Evolutionary conservation across 2,888 invertebrate genomes (phyloP).

Genomic region (Ganaspis brasiliensis): DNA sequence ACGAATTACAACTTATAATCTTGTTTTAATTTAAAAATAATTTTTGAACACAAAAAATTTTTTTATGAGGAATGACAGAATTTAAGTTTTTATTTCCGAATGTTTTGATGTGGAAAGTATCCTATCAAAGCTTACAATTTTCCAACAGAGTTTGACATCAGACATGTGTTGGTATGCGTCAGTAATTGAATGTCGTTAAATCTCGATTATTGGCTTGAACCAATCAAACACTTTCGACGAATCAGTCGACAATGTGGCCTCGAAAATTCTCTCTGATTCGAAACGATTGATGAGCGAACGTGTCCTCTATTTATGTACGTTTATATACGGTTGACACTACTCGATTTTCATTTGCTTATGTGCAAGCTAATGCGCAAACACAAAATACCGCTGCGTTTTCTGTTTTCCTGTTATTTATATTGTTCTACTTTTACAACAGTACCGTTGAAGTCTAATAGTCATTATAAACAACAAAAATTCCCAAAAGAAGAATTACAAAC

Average conservation of each 20-base stretch:
- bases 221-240: slow-evolving; percentile 49
- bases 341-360: slow-evolving; percentile 65
- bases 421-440: not conserved
- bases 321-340: slow-evolving; percentile 67
- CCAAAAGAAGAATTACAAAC: too few species aligned
- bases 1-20: too few species aligned
- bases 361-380: slow-evolving; percentile 60
- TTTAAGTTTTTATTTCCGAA: not conserved
- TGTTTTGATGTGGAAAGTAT: too few species aligned
- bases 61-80: too few species aligned
- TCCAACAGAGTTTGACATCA: not conserved
- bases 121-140: not conserved
- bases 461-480: too few species aligned
- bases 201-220: slow-evolving; percentile 41
- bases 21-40: not conserved
- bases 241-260: slow-evolving; percentile 58
- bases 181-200: slow-evolving; percentile 38
- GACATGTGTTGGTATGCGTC: not conserved
- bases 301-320: slow-evolving; percentile 74
- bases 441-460: too few species aligned
- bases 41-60: too few species aligned
- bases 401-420: not conserved
- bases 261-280: slow-evolving; percentile 67
- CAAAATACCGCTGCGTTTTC: not conserved
- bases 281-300: slow-evolving; percentile 72